Percentiles rank a stretch among this genome's conserved stretches.
Conservation (phyloP, 2,797 vertebrate genomes). For the Limosa lapponica region DNA sequence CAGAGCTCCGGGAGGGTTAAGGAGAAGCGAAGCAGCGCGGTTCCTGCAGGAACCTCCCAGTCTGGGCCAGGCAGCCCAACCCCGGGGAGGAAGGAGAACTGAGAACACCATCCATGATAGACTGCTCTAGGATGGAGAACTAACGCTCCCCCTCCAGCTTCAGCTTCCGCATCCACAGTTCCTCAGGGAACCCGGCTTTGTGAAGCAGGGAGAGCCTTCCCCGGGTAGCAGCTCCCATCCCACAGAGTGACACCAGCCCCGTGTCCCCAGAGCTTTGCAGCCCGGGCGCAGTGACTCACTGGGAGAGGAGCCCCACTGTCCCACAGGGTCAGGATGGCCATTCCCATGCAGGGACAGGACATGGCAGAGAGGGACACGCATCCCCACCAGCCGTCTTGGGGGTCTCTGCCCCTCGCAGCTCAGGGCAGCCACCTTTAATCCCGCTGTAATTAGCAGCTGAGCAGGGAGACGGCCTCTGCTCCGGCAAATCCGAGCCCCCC, state of each 20-base stretch:
- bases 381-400: rapidly evolving
- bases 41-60: not conserved
- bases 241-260: not conserved
- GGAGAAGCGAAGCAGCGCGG: not conserved
- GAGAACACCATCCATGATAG: not conserved
- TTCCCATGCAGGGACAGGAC: rapidly evolving
- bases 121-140: not conserved
- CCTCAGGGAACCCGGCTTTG: not conserved
- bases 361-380: no score
- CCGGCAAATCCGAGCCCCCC: not conserved
- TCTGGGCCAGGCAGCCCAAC: not conserved
- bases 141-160: not conserved
- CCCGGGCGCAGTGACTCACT: not conserved
- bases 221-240: not conserved
- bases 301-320: not conserved
- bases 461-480: not conserved
- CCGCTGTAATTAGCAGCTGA: not conserved
- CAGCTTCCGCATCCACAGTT: not conserved
- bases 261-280: not conserved
- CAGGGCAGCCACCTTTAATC: not conserved
- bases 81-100: not conserved
- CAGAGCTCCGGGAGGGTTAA: rapidly evolving
- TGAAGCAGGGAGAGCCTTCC: not conserved
- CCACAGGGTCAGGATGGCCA: not conserved
- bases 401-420: not conserved